Base-by-base conservation (phyloP, 1,140 invertebrate species). In the Drosophila repleta region DNA sequence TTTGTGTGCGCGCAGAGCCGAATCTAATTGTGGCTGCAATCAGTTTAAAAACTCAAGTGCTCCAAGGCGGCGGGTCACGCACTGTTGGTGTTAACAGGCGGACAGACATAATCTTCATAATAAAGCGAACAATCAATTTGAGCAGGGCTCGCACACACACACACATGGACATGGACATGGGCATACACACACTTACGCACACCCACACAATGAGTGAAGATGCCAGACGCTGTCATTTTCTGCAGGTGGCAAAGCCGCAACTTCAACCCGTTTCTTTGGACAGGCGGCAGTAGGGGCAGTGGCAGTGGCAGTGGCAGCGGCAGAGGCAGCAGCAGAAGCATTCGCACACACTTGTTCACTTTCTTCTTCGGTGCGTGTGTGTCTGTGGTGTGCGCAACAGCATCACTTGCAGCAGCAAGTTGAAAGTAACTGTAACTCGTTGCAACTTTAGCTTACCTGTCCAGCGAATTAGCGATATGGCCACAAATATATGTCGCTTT, bases 331-430 rank as follows among this genome's bases (percentile, higher is more conserved):
- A 85, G 79, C 76, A 83, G 52, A 63, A 69, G 76, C 64, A 69
- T 85, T 76, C 32, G 74, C 74, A 87, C 82, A 85, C 78, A 85
- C 82, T 72, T 87, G 77, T 82, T 85, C 78, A 87, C 82, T 87
- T 85, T 85, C 82, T 87, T 85, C 82, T 81, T 60, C 74, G 64
- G 37, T 20, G 26, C 26, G 58, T 53, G 21, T 29, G 18, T 15
- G 20, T 29, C 41, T 66, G 45, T 71, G 18, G 18, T 65, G 55
- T 39, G 29, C 41, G 48, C 58, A 29, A 18, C 21, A 73, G 74
- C 74, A 69, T 76, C 78, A 10, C 32, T 3, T 11, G 4, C 55
- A 60, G 56, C 67, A 43, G 63, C 57, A 48, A 29, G 49, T 65
- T 68, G 51, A 83, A 77, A 87, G 77, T 87, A 85, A 75, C 77